Percentiles rank a stretch among this genome's conserved stretches.
phyloP scores from a whole-genome alignment of 1,140 invertebrate genomes.

The Ganaspis sp. region DNA sequence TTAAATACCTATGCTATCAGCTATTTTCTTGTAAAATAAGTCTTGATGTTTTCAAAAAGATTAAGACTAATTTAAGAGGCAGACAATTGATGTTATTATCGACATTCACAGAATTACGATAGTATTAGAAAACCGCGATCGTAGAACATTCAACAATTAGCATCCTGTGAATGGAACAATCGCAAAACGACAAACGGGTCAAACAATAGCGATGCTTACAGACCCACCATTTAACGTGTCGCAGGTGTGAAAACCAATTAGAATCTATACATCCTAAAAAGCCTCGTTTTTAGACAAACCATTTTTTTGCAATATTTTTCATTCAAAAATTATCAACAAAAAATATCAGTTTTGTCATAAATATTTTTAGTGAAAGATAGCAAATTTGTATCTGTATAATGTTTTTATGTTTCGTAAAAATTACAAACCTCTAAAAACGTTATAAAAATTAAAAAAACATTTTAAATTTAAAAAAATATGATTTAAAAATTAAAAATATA shows the following conservation, averaged over 20 bases:
- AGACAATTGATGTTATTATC: constrained; percentile 3
- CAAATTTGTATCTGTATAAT: too few species aligned
- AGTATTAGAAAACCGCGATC: constrained; percentile 10
- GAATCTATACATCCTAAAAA: not conserved
- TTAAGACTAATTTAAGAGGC: not conserved
- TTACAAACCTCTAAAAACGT: too few species aligned
- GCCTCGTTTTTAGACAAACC: not conserved
- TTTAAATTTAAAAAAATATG: too few species aligned
- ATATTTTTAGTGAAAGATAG: too few species aligned
- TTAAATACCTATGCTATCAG: too few species aligned
- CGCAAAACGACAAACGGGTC: constrained; percentile 8
- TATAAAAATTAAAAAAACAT: too few species aligned
- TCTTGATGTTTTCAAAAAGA: not conserved
- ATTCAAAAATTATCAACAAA: too few species aligned
- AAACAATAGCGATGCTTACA: constrained; percentile 6
- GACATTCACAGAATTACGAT: not conserved
- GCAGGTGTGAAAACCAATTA: not conserved
- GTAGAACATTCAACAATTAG: constrained; percentile 9
- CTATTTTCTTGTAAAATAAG: too few species aligned
- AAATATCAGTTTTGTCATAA: too few species aligned
- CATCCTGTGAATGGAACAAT: constrained; percentile 8
- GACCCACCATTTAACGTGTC: not conserved
- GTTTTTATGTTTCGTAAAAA: too few species aligned
- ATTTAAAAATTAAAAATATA: too few species aligned
- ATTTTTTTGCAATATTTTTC: not conserved